A percentile compares a stretch with the other conserved stretches of the same genome.
These are phyloP conservation scores for Listrodromus nycthemerus DNA, from an alignment of 2,888 invertebrate species.

Conservation along the genomic window DNA sequence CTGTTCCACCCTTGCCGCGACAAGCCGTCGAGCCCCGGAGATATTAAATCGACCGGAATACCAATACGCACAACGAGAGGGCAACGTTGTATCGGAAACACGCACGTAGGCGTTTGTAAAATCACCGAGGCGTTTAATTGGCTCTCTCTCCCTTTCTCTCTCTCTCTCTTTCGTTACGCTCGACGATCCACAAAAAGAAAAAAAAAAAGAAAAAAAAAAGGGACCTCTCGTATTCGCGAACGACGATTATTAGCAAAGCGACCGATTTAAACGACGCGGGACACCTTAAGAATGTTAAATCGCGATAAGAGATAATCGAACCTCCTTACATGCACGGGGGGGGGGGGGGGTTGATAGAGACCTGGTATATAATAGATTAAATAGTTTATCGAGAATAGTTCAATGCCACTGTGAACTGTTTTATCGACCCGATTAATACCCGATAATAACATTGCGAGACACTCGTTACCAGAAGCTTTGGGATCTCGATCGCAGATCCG, in stretches of 20 bases:
- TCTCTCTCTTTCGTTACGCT: constrained; percentile 60
- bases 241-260: constrained; percentile 30
- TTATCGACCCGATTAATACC: constrained; percentile 22
- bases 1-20: neutral
- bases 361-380: constrained; percentile 50
- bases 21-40: neutral
- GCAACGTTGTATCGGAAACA: constrained; percentile 30
- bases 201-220: constrained; percentile 16
- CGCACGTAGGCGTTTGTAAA: constrained; percentile 49
- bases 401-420: constrained; percentile 45
- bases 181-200: constrained; percentile 48
- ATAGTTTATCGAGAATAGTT: constrained; percentile 60
- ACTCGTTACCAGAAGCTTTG: constrained; percentile 46
- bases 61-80: neutral
- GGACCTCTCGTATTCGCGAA: constrained; percentile 7
- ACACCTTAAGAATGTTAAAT: constrained; percentile 48
- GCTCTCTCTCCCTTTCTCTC: constrained; percentile 21
- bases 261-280: constrained; percentile 14
- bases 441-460: constrained; percentile 50
- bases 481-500: constrained; percentile 38
- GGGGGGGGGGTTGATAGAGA: neutral
- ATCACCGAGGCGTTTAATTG: constrained; percentile 63
- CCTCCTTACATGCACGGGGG: neutral
- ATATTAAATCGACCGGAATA: neutral
- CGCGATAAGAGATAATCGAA: constrained; percentile 45